Evolutionary conservation across 2,888 invertebrate genomes (phyloP).

Genomic region (Rhogogaster chlorosoma): DNA sequence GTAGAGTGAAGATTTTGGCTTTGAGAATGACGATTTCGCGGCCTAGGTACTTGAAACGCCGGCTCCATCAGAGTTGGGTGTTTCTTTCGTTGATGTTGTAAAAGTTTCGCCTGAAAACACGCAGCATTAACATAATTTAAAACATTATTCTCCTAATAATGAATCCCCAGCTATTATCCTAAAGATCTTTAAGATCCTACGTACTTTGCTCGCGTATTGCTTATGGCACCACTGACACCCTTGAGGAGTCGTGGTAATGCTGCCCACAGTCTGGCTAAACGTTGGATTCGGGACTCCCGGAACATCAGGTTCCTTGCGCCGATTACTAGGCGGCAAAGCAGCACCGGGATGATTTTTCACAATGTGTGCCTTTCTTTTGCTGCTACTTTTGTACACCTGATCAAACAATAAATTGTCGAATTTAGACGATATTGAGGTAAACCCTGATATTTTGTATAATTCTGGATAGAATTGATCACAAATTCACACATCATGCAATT

Average conservation of each 20-base stretch:
- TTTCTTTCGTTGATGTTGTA: conserved; percentile 85
- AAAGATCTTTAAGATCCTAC: conserved; percentile 77
- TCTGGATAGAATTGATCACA: not conserved
- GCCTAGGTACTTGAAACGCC: conserved; percentile 74
- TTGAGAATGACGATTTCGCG: conserved; percentile 72
- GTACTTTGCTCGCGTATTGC: conserved; percentile 91
- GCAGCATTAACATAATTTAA: not conserved
- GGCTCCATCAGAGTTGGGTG: conserved; percentile 80
- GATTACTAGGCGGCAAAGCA: conserved; percentile 81
- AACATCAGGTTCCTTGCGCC: conserved; percentile 75
- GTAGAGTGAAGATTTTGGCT: conserved; percentile 70
- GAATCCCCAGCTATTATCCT: not conserved
- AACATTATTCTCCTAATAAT: not conserved
- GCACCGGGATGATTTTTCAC: conserved; percentile 91
- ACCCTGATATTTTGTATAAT: not conserved
- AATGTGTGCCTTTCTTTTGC: conserved; percentile 91
- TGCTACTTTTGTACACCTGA: conserved; percentile 89
- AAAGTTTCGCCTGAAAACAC: conserved; percentile 80
- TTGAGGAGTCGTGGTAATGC: conserved; percentile 85
- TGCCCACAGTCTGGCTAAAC: conserved; percentile 86
- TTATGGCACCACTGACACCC: conserved; percentile 91
- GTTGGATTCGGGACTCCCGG: conserved; percentile 81
- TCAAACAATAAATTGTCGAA: conserved; percentile 53
- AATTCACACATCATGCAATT: not conserved
- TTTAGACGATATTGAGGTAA: not conserved